A percentile compares a stretch with the other conserved stretches of the same genome.
phyloP scores from a whole-genome alignment of 1,140 invertebrate genomes.

The Ruditapes philippinarum region DNA sequence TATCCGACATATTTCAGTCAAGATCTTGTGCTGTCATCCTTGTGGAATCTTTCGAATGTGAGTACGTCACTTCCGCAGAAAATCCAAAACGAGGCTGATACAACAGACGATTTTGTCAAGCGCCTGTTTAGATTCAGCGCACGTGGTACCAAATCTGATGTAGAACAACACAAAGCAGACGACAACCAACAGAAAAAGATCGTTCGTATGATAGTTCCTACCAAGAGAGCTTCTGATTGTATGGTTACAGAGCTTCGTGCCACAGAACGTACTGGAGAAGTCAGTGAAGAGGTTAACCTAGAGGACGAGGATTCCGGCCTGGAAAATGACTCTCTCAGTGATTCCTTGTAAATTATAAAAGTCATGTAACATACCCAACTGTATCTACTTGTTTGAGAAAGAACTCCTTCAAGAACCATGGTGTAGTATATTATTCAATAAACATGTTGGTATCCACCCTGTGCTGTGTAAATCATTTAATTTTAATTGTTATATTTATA shows the following conservation, averaged over 20 bases:
- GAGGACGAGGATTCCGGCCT: neutral
- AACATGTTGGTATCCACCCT: too few relatives aligned
- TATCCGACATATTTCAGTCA: neutral
- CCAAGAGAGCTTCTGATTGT: neutral
- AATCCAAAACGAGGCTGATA: neutral
- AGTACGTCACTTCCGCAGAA: neutral
- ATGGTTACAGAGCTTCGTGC: neutral
- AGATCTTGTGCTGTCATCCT: neutral
- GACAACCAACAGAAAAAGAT: neutral
- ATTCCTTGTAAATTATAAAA: neutral
- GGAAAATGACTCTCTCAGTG: neutral
- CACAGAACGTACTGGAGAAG: neutral
- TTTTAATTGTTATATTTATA: too few relatives aligned
- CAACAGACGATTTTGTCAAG: conserved; percentile 1
- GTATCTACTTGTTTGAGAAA: too few relatives aligned
- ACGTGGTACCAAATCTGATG: too few relatives aligned
- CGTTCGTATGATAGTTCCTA: neutral
- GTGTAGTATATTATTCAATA: too few relatives aligned
- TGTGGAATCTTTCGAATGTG: neutral
- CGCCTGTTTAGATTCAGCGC: neutral
- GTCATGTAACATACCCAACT: too few relatives aligned
- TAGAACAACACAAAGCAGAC: neutral
- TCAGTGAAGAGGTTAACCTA: neutral
- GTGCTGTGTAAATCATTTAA: too few relatives aligned
- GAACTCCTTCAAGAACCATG: too few relatives aligned